Evolutionary conservation across 2,113 vertebrate species (phyloP).

Genomic region (Ameiurus melas): DNA sequence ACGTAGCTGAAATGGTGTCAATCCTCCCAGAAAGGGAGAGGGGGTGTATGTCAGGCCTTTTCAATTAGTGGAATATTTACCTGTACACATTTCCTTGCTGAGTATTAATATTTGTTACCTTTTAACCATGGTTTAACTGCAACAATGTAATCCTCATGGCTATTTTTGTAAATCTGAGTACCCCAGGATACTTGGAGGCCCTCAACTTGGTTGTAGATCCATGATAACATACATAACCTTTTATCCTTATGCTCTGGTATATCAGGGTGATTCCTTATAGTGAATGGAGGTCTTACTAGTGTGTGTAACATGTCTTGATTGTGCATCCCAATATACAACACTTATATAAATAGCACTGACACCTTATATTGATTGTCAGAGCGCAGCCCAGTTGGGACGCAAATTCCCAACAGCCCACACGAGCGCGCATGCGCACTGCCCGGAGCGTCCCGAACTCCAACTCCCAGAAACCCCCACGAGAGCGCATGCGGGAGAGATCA

Average conservation of each 20-base stretch:
- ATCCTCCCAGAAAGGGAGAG: too few species aligned
- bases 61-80: background rate
- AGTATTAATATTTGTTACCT: background rate
- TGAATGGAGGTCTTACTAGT: background rate
- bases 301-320: background rate
- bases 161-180: background rate
- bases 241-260: background rate
- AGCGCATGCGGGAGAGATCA: too few species aligned
- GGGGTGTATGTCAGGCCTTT: too few species aligned
- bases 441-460: too few species aligned
- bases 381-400: too few species aligned
- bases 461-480: too few species aligned
- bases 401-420: too few species aligned
- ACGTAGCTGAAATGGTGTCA: too few species aligned
- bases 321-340: background rate
- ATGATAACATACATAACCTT: background rate
- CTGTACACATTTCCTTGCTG: background rate
- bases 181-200: background rate
- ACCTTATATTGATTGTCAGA: too few species aligned
- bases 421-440: too few species aligned
- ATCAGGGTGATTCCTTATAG: background rate
- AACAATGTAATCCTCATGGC: background rate
- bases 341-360: background rate
- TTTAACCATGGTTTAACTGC: background rate
- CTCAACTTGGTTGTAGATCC: background rate